Base-by-base conservation (phyloP, 2,888 invertebrate genomes). In the Ischnura elegans region DNA sequence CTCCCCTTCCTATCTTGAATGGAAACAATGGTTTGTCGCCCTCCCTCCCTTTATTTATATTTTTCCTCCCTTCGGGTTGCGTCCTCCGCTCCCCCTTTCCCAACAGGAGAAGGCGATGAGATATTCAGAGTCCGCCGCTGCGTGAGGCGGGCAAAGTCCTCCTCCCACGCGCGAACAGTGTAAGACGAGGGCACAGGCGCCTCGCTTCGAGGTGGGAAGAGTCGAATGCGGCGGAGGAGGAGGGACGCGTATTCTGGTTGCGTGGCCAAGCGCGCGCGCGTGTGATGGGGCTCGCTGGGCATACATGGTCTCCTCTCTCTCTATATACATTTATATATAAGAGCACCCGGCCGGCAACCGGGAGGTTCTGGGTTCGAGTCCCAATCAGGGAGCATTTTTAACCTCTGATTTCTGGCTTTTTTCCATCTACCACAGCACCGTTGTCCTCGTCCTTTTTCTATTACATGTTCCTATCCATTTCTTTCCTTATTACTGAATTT, bases 1-100 rank as follows among this genome's bases (percentile, higher is more conserved):
- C 29, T 29, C 43, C 86, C 43, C 8, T 45, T 25, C 45, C 46
- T 51, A 36, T 46, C 86, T 19, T 86, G 86, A 86, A 86, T 43
- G 46, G 86, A 46, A 86, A 46, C 45, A 86, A 86, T 86, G 45
- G 43, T 86, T 46, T 46, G 46, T 86, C 86, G 45, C 86, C 46
- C 86, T 46, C 86, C 16, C 42, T 85, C 43, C 85, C 13, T n/a
- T 43, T 85, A 42, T 25, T 90, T 43, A 61, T 90, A n/a, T n/a
- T n/a, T n/a, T 61, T 90, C 86, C 46, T 42, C 46, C 8, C 86
- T 36, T 46, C 46, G 86, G n/a, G 86, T 86, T 86, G 45, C 46
- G 13, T 86, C 86, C 10, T 46, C 25, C 45, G 45, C 86, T 21
- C 42, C 43, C 85, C 42, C 85, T 8, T 42, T 21, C 36, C 43